These are phyloP conservation scores for Cotesia vestalis DNA, from an alignment of 1,140 invertebrate genomes.

Conservation along the genomic window DNA sequence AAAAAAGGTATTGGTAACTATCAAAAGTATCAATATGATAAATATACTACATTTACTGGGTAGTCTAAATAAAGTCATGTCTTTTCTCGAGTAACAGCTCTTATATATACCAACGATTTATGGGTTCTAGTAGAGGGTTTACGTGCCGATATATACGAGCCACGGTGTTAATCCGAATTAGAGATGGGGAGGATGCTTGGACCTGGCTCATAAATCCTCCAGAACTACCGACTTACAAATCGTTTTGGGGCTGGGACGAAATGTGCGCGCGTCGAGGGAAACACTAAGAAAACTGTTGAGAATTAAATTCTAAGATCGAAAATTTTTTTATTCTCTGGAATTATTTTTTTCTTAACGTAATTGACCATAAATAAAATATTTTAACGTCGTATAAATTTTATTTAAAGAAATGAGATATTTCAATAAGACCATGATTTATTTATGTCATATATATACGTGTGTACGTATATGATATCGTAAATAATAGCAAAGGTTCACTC, in stretches of 20 bases:
- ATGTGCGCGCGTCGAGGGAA: slow-evolving; percentile 6
- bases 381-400: too few relatives aligned
- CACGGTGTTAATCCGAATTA: slow-evolving; percentile 21
- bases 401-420: too few relatives aligned
- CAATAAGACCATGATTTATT: too few relatives aligned
- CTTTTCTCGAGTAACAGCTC: slow-evolving; percentile 11
- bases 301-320: too few relatives aligned
- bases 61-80: slow-evolving; percentile 15
- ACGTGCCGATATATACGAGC: slow-evolving; percentile 20
- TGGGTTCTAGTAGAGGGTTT: slow-evolving; percentile 12
- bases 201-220: slow-evolving; percentile 11
- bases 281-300: not conserved
- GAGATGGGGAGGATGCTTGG: slow-evolving; percentile 13
- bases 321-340: too few relatives aligned
- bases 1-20: too few relatives aligned
- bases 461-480: too few relatives aligned
- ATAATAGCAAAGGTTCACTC: too few relatives aligned
- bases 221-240: slow-evolving; percentile 18
- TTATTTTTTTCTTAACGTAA: too few relatives aligned
- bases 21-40: too few relatives aligned
- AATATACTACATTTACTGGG: not conserved
- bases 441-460: too few relatives aligned
- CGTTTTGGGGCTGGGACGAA: slow-evolving; percentile 14
- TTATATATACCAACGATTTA: slow-evolving; percentile 13
- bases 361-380: too few relatives aligned